Percentiles rank a stretch among this genome's conserved stretches.
Evolutionary conservation across 1,140 invertebrate genomes (phyloP).

Genomic region (honey bee (Apis mellifera)): DNA sequence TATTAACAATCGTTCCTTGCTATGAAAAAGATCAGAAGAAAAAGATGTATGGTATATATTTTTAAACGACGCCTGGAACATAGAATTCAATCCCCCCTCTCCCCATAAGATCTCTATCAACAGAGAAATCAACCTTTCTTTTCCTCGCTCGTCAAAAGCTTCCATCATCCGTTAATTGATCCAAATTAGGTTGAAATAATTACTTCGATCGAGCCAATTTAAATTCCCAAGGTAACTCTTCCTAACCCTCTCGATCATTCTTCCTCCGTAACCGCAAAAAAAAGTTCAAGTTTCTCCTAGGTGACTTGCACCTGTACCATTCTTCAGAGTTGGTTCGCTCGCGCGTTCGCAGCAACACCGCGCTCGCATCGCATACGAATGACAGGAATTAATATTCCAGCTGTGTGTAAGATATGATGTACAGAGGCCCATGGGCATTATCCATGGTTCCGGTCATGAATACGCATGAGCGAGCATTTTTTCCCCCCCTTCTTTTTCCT

Average conservation of each 20-base stretch:
- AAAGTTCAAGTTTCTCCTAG: constrained; percentile 52
- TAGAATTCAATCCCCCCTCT: neutral
- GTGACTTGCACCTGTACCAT: constrained; percentile 69
- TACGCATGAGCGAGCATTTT: constrained; percentile 52
- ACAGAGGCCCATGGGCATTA: constrained; percentile 55
- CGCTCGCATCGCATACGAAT: constrained; percentile 65
- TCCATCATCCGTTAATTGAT: constrained; percentile 13
- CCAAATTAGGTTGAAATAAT: constrained; percentile 30
- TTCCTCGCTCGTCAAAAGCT: neutral
- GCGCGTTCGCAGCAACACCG: constrained; percentile 35
- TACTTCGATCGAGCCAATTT: neutral
- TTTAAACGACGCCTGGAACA: too few species aligned
- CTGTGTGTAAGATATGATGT: constrained; percentile 67
- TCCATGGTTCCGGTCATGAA: constrained; percentile 58
- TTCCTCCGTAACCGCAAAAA: constrained; percentile 10
- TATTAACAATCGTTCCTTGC: too few species aligned
- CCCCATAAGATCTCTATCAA: neutral
- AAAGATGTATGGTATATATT: too few species aligned
- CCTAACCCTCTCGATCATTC: too few species aligned
- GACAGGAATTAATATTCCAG: constrained; percentile 73
- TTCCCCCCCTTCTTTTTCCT: neutral
- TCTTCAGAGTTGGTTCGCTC: constrained; percentile 24
- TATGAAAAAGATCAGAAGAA: too few species aligned
- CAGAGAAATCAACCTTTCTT: neutral
- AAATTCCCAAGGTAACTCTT: constrained; percentile 3